A percentile compares a stretch with the other conserved stretches of the same genome.
Evolutionary conservation across 1,140 invertebrate genomes (phyloP).

Genomic region (Temnothorax longispinosus): DNA sequence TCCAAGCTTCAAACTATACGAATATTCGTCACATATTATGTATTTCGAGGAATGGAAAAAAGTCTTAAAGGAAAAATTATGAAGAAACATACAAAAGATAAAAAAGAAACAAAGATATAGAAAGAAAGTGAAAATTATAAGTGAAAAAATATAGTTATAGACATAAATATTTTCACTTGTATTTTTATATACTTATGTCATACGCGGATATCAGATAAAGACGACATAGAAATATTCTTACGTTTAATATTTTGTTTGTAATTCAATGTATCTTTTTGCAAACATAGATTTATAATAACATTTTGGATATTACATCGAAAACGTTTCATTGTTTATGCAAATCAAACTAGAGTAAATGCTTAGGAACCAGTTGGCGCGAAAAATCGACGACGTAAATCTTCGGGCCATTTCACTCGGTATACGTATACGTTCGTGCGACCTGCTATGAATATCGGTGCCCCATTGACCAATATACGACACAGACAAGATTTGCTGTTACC

Average conservation of each 20-base stretch:
- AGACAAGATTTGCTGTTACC: constrained; percentile 22
- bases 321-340: neutral
- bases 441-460: constrained; percentile 64
- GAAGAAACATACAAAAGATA: neutral
- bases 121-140: neutral
- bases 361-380: neutral
- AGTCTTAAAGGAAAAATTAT: neutral
- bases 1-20: constrained; percentile 21
- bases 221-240: neutral
- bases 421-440: constrained; percentile 43
- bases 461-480: constrained; percentile 62
- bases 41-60: neutral
- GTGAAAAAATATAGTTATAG: neutral
- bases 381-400: neutral
- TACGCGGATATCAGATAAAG: neutral
- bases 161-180: neutral
- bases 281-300: neutral
- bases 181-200: neutral
- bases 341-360: neutral
- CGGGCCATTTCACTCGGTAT: constrained; percentile 57
- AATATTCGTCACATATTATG: neutral
- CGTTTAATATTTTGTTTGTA: neutral
- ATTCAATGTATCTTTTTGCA: neutral
- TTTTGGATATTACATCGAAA: neutral
- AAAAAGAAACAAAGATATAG: neutral